Percentiles rank a stretch among this genome's conserved stretches.
phyloP scores from a whole-genome alignment of 2,888 invertebrate genomes.

The Melieria omissa region DNA sequence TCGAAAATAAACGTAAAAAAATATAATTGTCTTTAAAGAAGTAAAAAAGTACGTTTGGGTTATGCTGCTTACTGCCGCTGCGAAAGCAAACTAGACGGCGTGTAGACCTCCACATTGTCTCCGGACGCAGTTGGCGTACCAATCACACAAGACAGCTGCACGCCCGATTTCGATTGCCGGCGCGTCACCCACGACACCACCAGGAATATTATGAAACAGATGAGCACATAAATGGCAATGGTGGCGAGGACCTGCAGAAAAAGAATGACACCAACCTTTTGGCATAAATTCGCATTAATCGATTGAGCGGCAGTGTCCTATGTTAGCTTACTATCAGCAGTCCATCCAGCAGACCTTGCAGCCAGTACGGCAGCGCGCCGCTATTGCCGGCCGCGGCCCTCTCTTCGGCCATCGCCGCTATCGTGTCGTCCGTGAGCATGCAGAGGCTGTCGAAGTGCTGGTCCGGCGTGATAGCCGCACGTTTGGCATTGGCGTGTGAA shows the following conservation, averaged over 20 bases:
- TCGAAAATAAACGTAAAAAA: no score
- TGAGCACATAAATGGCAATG: slow-evolving; percentile 48
- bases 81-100: slow-evolving; percentile 44
- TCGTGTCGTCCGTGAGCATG: slow-evolving; percentile 7
- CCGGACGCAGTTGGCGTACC: slow-evolving; percentile 32
- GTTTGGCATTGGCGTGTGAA: slow-evolving; percentile 7
- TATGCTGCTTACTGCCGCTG: slow-evolving; percentile 34
- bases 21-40: no score
- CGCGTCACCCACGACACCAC: slow-evolving; percentile 46
- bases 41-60: no score
- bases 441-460: slow-evolving; percentile 16
- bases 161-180: slow-evolving; percentile 20
- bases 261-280: slow-evolving; percentile 53
- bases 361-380: slow-evolving; percentile 28
- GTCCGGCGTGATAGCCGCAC: slow-evolving; percentile 11
- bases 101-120: slow-evolving; percentile 25
- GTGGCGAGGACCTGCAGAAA: slow-evolving; percentile 56
- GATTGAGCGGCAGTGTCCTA: slow-evolving; percentile 21
- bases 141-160: neutral
- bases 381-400: neutral
- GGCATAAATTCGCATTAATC: slow-evolving; percentile 20
- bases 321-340: slow-evolving; percentile 44
- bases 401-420: neutral
- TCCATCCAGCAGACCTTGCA: slow-evolving; percentile 39
- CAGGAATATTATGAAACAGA: slow-evolving; percentile 52